Evolutionary conservation across 1,140 invertebrate genomes (phyloP), one percentile per base, ranked within the genome.

Genomic region (Drosophila pseudoobscura): DNA sequence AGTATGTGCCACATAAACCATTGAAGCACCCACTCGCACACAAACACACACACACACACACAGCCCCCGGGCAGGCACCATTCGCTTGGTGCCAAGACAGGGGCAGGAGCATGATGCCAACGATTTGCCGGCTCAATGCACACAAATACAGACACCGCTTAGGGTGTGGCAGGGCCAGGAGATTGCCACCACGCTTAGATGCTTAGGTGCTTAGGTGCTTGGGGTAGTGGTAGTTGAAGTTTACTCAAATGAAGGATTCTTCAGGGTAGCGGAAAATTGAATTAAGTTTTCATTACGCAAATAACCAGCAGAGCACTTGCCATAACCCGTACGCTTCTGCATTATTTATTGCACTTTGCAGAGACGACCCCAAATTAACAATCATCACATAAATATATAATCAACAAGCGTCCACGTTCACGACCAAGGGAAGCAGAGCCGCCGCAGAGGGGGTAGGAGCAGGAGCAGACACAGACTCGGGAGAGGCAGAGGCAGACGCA

Each of bases 281-380:
- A 78, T 78, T 78, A 78, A 58, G 68, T 68, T 75, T 75, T 75
- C 63, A 75, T 75, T 75, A 68, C 68, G 73, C 46, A 75, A 75
- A 75, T 75, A 75, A 75, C 56, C 55, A 68, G 55, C 43, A 44
- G 35, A 39, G 61, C 43, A 44, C 41, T 56, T 51, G 50, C 62
- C 73, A 52, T 56, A 59, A 74, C 53, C 49, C 26, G 57, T 49
- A 74, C 80, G 83, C 24, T 83, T 78, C 74, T 78, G 75, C 74
- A 83, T 77, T 80, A 73, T 64, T 82, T 78, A 68, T 73, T 68
- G 61, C 78, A 69, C 24, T 80, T 80, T 59, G n/a, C 78, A 80
- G 78, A 60, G 71, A 60, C 56, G 75, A 58, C 64, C 66, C 56
- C 56, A 71, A 68, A 75, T 75, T 75, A 75, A 75, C 72, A 66